phyloP scores from a whole-genome alignment of 2,888 invertebrate genomes.

The Andrena camellia region DNA sequence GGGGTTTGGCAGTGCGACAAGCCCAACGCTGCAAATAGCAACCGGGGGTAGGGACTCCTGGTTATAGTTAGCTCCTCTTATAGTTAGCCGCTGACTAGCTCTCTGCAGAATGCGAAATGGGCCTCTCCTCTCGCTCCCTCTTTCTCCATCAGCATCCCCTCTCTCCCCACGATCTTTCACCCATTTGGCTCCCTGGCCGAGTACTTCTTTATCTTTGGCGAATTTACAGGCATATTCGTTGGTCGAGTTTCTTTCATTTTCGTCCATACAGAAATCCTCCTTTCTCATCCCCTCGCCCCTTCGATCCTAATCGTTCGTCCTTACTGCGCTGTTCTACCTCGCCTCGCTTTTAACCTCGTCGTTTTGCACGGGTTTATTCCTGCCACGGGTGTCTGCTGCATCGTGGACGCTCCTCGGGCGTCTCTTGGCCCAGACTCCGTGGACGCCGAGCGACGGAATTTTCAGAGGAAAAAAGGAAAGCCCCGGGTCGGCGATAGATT shows the following conservation, averaged over 20 bases:
- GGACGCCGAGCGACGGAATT: constrained; percentile 57
- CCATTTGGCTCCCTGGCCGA: constrained; percentile 5
- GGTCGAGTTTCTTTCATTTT: neutral
- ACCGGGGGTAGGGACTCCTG: constrained; percentile 72
- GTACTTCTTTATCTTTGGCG: constrained; percentile 39
- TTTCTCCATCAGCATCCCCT: constrained; percentile 5
- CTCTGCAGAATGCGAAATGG: constrained; percentile 78
- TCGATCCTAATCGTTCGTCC: constrained; percentile 25
- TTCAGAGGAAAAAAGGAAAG: constrained; percentile 21
- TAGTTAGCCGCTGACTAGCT: constrained; percentile 82
- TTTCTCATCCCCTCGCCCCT: neutral
- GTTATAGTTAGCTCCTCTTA: constrained; percentile 81
- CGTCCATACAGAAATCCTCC: neutral
- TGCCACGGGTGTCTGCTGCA: constrained; percentile 25
- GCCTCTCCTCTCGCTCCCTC: constrained; percentile 52
- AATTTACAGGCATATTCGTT: constrained; percentile 27
- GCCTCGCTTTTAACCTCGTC: neutral
- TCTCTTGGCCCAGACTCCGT: constrained; percentile 52
- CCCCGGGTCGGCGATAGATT: constrained; percentile 53
- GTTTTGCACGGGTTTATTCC: constrained; percentile 47
- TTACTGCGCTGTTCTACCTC: constrained; percentile 1
- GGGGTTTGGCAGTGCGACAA: constrained; percentile 77
- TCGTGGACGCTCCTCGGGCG: constrained; percentile 38
- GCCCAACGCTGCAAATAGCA: constrained; percentile 73
- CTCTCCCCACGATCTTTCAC: neutral